Percentiles rank a stretch among this genome's conserved stretches.
Evolutionary conservation across 2,113 vertebrate genomes (phyloP).

Genomic region (Strigops habroptila): DNA sequence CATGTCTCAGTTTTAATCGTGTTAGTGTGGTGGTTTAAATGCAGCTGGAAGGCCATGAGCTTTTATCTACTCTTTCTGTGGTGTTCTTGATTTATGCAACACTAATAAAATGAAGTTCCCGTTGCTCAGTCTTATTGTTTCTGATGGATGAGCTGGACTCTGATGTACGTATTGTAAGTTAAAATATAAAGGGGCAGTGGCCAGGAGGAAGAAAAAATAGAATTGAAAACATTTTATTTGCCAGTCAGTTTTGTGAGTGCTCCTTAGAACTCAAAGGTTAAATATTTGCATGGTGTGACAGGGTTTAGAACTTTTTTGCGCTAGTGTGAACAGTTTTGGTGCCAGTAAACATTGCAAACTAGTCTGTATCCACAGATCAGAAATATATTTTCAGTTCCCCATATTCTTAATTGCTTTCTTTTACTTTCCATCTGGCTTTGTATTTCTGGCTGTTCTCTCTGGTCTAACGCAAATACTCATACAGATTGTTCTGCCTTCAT

Average conservation of each 20-base stretch:
- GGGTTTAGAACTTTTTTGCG: not conserved
- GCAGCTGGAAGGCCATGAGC: not conserved
- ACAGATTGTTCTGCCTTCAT: slow-evolving; percentile 38
- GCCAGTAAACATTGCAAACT: not conserved
- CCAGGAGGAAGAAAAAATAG: not conserved
- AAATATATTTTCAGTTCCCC: not conserved
- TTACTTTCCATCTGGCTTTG: slow-evolving; percentile 40
- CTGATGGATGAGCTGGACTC: slow-evolving; percentile 4
- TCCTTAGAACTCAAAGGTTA: not conserved
- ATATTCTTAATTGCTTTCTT: slow-evolving; percentile 14
- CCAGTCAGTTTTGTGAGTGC: not conserved
- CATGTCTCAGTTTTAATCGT: not conserved
- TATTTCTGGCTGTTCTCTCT: slow-evolving; percentile 27
- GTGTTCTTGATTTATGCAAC: not conserved
- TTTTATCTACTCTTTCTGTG: not conserved
- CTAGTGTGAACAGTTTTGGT: not conserved
- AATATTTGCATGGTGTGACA: not conserved
- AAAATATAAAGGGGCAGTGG: not conserved
- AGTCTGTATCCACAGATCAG: not conserved
- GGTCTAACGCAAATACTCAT: not conserved
- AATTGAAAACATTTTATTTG: not conserved
- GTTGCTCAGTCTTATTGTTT: not conserved
- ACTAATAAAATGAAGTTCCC: not conserved
- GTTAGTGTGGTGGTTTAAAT: not conserved
- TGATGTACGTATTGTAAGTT: not conserved